These are phyloP conservation scores for Ophioderma brevispina DNA, from an alignment of 35 echinoderm and acorn worm genomes.

Conservation along the genomic window DNA sequence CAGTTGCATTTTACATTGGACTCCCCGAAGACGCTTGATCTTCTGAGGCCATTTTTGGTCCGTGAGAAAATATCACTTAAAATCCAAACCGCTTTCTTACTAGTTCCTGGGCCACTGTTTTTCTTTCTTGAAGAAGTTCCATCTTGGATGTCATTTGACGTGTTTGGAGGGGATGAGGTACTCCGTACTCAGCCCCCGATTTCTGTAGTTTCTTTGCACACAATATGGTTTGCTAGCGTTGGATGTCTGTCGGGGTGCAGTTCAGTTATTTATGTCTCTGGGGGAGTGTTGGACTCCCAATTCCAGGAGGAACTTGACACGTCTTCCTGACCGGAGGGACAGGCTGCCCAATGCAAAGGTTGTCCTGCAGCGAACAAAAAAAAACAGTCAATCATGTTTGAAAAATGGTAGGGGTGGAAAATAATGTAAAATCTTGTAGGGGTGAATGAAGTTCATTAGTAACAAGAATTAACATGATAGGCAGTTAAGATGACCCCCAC, in stretches of 20 bases:
- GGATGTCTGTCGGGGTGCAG: constrained; percentile 73
- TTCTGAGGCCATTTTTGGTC: constrained; percentile 54
- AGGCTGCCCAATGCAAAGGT: constrained; percentile 98
- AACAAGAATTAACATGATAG: too few species aligned
- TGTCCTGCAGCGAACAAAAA: too few species aligned
- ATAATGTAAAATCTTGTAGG: too few species aligned
- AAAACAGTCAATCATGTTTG: too few species aligned
- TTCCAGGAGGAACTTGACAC: constrained; percentile 79
- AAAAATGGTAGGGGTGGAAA: too few species aligned
- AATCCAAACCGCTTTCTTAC: constrained; percentile 82
- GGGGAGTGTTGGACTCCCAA: constrained; percentile 70
- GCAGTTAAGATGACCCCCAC: too few species aligned
- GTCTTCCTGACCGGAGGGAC: constrained; percentile 82
- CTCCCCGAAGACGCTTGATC: constrained; percentile 26
- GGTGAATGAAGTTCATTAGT: too few species aligned
- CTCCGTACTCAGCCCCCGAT: constrained; percentile 52
- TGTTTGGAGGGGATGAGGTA: not conserved
- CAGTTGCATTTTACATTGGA: not conserved
- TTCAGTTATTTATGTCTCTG: constrained; percentile 72
- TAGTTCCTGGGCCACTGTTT: not conserved
- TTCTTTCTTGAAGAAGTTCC: constrained; percentile 8
- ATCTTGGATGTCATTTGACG: constrained; percentile 11
- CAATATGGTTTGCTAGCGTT: constrained; percentile 63
- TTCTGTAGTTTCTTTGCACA: constrained; percentile 50
- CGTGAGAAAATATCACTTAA: constrained; percentile 74